Percentiles rank a stretch among this genome's conserved stretches.
phyloP scores from a whole-genome alignment of 2,113 vertebrate species.

The Poicephalus meyeri region DNA sequence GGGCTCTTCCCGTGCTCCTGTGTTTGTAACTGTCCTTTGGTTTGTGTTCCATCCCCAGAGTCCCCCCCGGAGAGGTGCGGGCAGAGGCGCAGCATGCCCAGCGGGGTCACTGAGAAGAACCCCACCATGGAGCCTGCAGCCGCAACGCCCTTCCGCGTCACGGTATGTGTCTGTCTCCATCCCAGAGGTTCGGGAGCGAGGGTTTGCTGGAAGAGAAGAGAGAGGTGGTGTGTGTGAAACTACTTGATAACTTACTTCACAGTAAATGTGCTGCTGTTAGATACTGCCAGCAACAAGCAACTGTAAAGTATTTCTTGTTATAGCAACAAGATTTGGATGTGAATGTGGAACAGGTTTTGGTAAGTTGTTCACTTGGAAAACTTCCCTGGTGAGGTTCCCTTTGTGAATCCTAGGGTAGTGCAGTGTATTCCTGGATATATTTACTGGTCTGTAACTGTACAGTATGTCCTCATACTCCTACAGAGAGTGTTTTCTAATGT shows the following conservation, averaged over 20 bases:
- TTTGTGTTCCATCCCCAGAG: slow-evolving; percentile 73
- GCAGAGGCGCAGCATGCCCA: slow-evolving; percentile 91
- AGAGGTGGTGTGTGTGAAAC: background rate
- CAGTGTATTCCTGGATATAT: background rate
- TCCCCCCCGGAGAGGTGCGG: slow-evolving; percentile 92
- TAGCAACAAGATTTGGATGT: background rate
- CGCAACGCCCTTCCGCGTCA: slow-evolving; percentile 91
- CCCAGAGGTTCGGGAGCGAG: background rate
- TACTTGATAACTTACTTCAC: fast-evolving
- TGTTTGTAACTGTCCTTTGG: background rate
- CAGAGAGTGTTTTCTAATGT: background rate
- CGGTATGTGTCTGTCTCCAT: slow-evolving; percentile 77
- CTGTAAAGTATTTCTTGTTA: background rate
- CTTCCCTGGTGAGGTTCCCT: background rate
- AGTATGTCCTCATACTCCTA: background rate
- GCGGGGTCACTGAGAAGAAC: slow-evolving; percentile 84
- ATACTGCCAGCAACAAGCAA: background rate
- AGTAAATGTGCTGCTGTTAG: background rate
- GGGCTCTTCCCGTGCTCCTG: background rate
- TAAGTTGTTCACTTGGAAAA: background rate
- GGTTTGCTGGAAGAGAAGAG: background rate
- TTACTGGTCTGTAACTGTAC: background rate
- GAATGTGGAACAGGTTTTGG: background rate
- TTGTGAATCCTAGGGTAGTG: background rate
- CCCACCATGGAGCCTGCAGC: slow-evolving; percentile 87